phyloP scores from a whole-genome alignment of 2,113 vertebrate genomes.

The Poeciliopsis turrubarensis region DNA sequence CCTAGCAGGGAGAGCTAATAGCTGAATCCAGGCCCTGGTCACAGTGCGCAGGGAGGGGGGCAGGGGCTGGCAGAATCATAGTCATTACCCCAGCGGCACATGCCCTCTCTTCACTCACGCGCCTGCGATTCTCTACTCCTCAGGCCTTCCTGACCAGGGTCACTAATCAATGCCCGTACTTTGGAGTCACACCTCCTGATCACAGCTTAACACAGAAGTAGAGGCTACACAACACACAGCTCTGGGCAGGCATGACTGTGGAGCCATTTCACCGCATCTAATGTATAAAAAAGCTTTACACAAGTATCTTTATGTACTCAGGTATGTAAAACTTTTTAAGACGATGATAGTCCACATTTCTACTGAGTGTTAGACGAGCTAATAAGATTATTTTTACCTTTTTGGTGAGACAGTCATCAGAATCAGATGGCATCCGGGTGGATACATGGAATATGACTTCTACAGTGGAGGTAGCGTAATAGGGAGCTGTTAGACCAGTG shows the following conservation, averaged over 20 bases:
- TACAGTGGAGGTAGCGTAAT: slow-evolving; percentile 96
- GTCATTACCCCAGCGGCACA: slow-evolving; percentile 81
- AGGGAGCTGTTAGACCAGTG: slow-evolving; percentile 93
- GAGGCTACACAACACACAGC: slow-evolving; percentile 58
- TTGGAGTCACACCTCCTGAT: slow-evolving; percentile 78
- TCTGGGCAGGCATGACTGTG: slow-evolving; percentile 52
- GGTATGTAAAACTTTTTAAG: not conserved
- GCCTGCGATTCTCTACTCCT: slow-evolving; percentile 68
- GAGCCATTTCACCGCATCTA: slow-evolving; percentile 67
- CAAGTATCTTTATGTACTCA: not conserved
- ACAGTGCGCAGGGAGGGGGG: slow-evolving; percentile 76
- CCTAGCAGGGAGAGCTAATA: slow-evolving; percentile 82
- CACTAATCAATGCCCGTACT: slow-evolving; percentile 78
- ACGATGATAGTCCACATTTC: not conserved
- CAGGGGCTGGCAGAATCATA: slow-evolving; percentile 75
- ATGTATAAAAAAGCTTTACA: slow-evolving; percentile 13
- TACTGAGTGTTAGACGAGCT: not conserved
- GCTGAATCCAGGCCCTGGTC: slow-evolving; percentile 83
- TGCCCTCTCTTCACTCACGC: slow-evolving; percentile 76
- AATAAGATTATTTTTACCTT: slow-evolving; percentile 81
- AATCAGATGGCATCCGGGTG: slow-evolving; percentile 96
- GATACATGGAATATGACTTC: slow-evolving; percentile 98
- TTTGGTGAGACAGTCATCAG: slow-evolving; percentile 94
- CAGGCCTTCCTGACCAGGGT: slow-evolving; percentile 70
- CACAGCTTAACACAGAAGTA: slow-evolving; percentile 72